Evolutionary conservation across 2,888 invertebrate genomes (phyloP), one percentile per base, ranked within the genome.

Genomic region (Sarcophaga carnaria): DNA sequence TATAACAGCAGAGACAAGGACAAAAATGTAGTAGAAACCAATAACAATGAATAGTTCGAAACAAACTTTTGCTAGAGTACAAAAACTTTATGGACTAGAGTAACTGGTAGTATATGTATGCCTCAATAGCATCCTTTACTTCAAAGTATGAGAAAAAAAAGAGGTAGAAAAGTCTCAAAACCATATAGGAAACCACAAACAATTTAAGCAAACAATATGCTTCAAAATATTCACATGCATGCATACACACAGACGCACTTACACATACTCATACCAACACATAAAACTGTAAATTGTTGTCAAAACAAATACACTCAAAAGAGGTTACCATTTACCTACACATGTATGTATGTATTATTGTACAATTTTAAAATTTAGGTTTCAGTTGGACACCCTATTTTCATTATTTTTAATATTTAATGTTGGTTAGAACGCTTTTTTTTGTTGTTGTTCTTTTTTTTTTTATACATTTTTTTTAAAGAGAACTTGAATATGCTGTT

Each of bases 141-240:
- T 54, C 54, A 54, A 62, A 62, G 8, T 60, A 59, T 22, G 14
- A 17, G 10, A n/a, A 12, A 63, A 14, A 25, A n/a, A 25, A 20
- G 37, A 45, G 6, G 11, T 17, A 54, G 17, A 14, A 54, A 54
- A 54, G 54, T 54, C 45, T 10, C 20, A 27, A 37, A 77, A 54
- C 66, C 54, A 67, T 54, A 66, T 59, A 37, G 59, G 45, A 66
- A 66, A 77, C 77, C 67, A 66, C 59, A 69, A 54, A 67, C 45
- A 66, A 77, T 37, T 66, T 77, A 66, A 77, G 76, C 27, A 66
- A 66, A 77, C 77, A 67, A 77, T 77, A 27, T 66, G 11, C 66
- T 77, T 22, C 54, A 14, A 71, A n/a, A 14, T 20, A 70, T 22
- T 25, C n/a, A n/a, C 27, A 12, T 14, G 49, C 5, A 47, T 14